Evolutionary conservation across 2,888 invertebrate genomes (phyloP).

Genomic region (Tenthredo notha): DNA sequence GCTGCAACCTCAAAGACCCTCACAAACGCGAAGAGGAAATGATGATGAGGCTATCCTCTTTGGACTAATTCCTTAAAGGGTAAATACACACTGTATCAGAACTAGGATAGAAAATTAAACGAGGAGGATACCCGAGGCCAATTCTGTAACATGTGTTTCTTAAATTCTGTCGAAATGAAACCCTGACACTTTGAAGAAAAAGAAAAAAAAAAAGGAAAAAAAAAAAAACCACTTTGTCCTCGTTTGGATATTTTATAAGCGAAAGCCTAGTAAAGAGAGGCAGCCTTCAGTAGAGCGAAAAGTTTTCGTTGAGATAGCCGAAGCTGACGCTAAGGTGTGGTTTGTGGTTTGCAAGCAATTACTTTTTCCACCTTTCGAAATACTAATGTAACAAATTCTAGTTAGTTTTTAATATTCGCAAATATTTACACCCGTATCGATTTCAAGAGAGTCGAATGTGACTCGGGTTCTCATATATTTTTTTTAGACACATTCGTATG

Average conservation of each 20-base stretch:
- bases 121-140: not conserved
- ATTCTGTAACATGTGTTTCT: not conserved
- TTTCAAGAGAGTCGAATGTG: not conserved
- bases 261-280: slow-evolving; percentile 7
- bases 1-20: not conserved
- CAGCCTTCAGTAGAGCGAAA: not conserved
- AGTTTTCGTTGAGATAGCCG: slow-evolving; percentile 3
- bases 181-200: not conserved
- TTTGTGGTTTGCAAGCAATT: not conserved
- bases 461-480: not conserved
- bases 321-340: not conserved
- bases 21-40: not conserved
- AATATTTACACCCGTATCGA: not conserved
- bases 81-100: not conserved
- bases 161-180: not conserved
- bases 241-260: slow-evolving; percentile 38
- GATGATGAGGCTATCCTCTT: not conserved
- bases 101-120: not conserved
- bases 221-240: slow-evolving; percentile 28
- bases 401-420: not conserved
- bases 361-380: not conserved
- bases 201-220: slow-evolving; percentile 33
- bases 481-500: not conserved
- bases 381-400: not conserved
- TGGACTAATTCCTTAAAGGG: not conserved